Base-by-base conservation (phyloP, 1,140 invertebrate species). In the Drosophila asahinai region DNA sequence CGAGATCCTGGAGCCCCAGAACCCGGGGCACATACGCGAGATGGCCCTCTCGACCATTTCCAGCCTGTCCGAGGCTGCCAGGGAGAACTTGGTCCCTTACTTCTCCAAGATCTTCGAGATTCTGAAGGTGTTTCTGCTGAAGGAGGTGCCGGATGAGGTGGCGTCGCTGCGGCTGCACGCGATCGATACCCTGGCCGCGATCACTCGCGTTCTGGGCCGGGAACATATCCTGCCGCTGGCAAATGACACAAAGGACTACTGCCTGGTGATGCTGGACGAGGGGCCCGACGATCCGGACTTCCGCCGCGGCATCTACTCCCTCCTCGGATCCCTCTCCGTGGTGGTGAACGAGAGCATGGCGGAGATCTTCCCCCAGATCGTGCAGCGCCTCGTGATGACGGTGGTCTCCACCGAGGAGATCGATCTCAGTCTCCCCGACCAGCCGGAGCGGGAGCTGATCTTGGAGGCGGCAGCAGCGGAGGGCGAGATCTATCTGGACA, bases 201-300 rank as follows among this genome's bases (percentile, higher is more conserved):
- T 97, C 12, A 95, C 95, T 12, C 94, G 96, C 72, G 95, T 95
- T 22, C 94, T 97, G 66, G 96, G 96, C 3, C 93, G 94, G 27
- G 94, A 96, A 59, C 95, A 95, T 77, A 97, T 97, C 80, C 91
- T 94, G 22, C 95, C 96, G 1, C 91, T 97, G 25, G 95, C 96
- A n/a, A 92, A 93, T 45, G 96, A 96, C 67, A 96, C 95, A 25
- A 93, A 97, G 19, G 93, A 95, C 45, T 94, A 96, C 67, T 96
- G 95, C 9, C 77, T 97, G 1, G 94, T 93, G 81, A 93, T 97
- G 40, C 80, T 97, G 9, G 92, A 94, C 22, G 93, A 94, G 22
- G 79, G 78, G 8, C 94, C 94, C 4, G 94, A 96, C 83, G 97
- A 97, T 93, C 96, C 97, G 14, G 97, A 97, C 92, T 91, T 97